Conservation (phyloP, 1,140 invertebrate species). For the Penaeus indicus region DNA sequence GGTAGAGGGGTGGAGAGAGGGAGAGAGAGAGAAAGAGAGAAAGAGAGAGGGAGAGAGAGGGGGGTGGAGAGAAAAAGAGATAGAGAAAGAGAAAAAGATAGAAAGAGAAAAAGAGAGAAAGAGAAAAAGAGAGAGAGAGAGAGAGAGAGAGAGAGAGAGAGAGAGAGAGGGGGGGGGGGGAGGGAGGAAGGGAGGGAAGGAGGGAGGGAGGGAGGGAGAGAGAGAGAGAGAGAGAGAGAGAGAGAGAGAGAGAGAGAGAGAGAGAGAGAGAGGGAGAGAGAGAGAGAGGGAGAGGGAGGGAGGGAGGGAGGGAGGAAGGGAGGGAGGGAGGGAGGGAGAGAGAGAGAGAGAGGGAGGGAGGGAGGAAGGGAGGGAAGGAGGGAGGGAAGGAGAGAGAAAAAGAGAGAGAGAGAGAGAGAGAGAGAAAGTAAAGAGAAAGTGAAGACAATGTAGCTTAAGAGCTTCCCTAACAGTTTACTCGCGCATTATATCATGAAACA, state of each 20-base stretch:
- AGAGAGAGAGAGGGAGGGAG: background rate
- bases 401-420: constrained; percentile 68
- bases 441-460: too few relatives aligned
- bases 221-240: background rate
- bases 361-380: background rate
- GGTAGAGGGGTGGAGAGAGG: too few relatives aligned
- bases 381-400: constrained; percentile 66
- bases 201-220: background rate
- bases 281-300: background rate
- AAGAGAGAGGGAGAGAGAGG: background rate
- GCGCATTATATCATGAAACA: too few relatives aligned
- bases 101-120: background rate
- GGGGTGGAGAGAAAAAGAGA: background rate
- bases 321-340: background rate
- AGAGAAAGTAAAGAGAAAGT: background rate
- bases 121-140: background rate
- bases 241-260: background rate
- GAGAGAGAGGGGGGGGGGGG: too few relatives aligned
- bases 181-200: background rate
- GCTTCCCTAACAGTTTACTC: too few relatives aligned
- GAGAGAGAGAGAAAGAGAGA: background rate
- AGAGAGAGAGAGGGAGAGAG: background rate
- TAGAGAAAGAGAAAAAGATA: too few relatives aligned
- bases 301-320: background rate
- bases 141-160: background rate